phyloP scores from a whole-genome alignment of 1,140 invertebrate species.

The Drosophila hydei region DNA sequence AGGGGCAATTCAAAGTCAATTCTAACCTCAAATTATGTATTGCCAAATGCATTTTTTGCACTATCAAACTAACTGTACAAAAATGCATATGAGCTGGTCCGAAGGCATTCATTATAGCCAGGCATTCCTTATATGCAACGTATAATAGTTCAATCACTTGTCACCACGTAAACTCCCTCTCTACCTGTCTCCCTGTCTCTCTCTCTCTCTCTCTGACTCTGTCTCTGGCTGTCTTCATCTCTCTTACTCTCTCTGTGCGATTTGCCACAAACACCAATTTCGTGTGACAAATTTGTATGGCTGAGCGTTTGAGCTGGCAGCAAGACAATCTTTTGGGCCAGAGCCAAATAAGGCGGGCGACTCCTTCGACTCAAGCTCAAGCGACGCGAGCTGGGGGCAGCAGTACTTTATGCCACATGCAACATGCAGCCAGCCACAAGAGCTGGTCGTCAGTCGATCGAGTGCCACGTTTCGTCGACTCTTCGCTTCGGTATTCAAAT shows the following conservation, averaged over 20 bases:
- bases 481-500: constrained; percentile 64
- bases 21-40: constrained; percentile 33
- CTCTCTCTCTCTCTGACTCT: background rate
- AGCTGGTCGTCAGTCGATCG: constrained; percentile 5
- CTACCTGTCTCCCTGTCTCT: constrained; percentile 17
- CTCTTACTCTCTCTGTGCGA: constrained; percentile 43
- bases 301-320: constrained; percentile 21
- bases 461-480: constrained; percentile 41
- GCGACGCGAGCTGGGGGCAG: background rate
- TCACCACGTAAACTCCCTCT: constrained; percentile 52
- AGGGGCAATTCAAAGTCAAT: constrained; percentile 2
- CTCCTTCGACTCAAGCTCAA: constrained; percentile 35
- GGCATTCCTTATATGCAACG: constrained; percentile 51
- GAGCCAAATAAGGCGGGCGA: constrained; percentile 71
- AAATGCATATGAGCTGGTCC: constrained; percentile 57
- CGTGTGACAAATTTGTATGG: constrained; percentile 81
- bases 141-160: constrained; percentile 81
- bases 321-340: constrained; percentile 50
- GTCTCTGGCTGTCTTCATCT: background rate
- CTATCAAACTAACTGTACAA: constrained; percentile 46
- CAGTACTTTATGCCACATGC: constrained; percentile 70
- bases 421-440: constrained; percentile 6
- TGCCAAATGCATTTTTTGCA: constrained; percentile 21
- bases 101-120: constrained; percentile 55
- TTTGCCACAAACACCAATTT: constrained; percentile 82